Evolutionary conservation across 2,113 vertebrate species (phyloP).

Genomic region (Puffinus mauretanicus): DNA sequence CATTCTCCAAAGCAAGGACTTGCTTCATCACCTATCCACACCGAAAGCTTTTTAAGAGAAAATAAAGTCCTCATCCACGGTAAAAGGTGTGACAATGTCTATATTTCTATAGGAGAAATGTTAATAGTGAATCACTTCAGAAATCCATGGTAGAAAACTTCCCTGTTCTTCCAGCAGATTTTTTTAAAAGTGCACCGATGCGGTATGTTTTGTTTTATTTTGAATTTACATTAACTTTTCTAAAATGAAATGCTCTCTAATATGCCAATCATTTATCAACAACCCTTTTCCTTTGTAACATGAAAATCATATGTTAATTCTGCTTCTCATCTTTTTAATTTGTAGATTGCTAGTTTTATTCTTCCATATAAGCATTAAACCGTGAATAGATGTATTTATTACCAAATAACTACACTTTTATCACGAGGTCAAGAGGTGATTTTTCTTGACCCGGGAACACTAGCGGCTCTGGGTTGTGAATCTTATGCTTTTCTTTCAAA

Average conservation of each 20-base stretch:
- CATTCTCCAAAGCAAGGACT: slow-evolving; percentile 15
- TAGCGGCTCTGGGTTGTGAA: background rate
- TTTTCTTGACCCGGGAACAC: background rate
- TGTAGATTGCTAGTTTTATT: slow-evolving; percentile 21
- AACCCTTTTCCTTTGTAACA: slow-evolving; percentile 22
- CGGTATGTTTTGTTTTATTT: slow-evolving; percentile 3
- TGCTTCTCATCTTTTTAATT: slow-evolving; percentile 30
- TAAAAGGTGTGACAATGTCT: slow-evolving; percentile 42
- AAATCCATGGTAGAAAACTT: slow-evolving; percentile 41
- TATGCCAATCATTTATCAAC: slow-evolving; percentile 19
- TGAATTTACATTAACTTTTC: slow-evolving; percentile 34
- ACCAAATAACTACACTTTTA: background rate
- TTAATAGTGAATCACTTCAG: slow-evolving; percentile 35
- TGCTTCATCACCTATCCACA: background rate
- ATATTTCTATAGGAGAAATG: slow-evolving; percentile 47
- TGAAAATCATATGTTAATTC: background rate
- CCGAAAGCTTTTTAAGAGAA: background rate
- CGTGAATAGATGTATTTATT: slow-evolving; percentile 33
- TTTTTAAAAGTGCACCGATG: background rate
- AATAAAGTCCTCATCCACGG: background rate
- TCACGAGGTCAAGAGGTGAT: background rate
- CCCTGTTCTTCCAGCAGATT: slow-evolving; percentile 61
- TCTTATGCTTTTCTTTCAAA: background rate
- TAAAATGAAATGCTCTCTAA: slow-evolving; percentile 25
- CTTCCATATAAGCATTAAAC: slow-evolving; percentile 1